A percentile compares a stretch with the other conserved stretches of the same genome.
phyloP scores from a whole-genome alignment of 2,888 invertebrate species.

The Polydrusus cervinus region DNA sequence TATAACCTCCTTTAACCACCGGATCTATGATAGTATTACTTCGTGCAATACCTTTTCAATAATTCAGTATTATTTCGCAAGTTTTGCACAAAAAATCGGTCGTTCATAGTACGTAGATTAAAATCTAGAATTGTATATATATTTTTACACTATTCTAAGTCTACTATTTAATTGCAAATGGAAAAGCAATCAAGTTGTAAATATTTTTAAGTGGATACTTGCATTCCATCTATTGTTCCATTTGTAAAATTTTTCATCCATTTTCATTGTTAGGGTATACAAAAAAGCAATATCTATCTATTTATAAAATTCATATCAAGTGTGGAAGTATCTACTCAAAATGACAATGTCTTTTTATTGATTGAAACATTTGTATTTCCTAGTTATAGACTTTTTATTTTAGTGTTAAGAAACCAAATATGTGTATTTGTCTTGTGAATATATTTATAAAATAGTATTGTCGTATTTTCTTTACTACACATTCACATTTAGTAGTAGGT shows the following conservation, averaged over 20 bases:
- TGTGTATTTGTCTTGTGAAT: constrained; percentile 72
- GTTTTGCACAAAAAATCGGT: constrained; percentile 13
- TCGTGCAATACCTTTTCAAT: constrained; percentile 34
- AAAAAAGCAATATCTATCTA: constrained; percentile 60
- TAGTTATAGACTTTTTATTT: constrained; percentile 70
- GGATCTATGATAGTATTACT: constrained; percentile 32
- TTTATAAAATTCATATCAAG: constrained; percentile 63
- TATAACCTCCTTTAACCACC: background rate
- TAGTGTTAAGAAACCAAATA: constrained; percentile 69
- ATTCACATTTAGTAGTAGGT: background rate
- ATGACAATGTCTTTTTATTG: constrained; percentile 62
- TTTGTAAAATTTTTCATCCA: constrained; percentile 60
- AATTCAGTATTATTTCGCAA: constrained; percentile 32
- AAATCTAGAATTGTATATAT: constrained; percentile 62
- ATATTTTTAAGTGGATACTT: constrained; percentile 64
- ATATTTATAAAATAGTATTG: constrained; percentile 66
- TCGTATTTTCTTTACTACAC: constrained; percentile 40
- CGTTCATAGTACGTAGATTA: constrained; percentile 50
- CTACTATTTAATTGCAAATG: constrained; percentile 59
- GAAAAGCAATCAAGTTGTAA: constrained; percentile 66
- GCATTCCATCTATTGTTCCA: constrained; percentile 57
- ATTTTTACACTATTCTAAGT: constrained; percentile 64
- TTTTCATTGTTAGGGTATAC: constrained; percentile 54
- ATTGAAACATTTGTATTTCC: constrained; percentile 65
- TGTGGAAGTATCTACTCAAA: constrained; percentile 63